Evolutionary conservation across 2,797 vertebrate genomes (phyloP), one percentile per base, ranked within the genome.

Genomic region (Oreortyx pictus): DNA sequence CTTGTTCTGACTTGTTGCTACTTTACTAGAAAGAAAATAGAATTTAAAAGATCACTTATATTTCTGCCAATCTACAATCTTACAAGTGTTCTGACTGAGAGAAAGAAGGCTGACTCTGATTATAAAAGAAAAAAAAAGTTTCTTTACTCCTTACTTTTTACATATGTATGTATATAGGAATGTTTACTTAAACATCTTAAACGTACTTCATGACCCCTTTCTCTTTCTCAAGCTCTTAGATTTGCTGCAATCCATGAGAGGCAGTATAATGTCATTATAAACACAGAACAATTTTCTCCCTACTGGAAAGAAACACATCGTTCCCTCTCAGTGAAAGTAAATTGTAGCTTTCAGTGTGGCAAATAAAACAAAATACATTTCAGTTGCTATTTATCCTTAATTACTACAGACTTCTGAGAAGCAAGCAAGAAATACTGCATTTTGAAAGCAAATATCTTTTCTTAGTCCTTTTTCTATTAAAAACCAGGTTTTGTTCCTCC

Each of bases 231-330:
- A 81, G 52, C 62, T 89, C 80, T 89, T 82, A 80, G 24, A 43
- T 57, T 84, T 59, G 20, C 15, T 91, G n/a, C 65, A 74, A 50
- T 81, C 62, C 9, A 0, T 80, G 66, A 93, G 86, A 93, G 70
- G 73, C 85, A 88, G 76, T 75, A 66, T 89, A 84, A 84, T 95
- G 82, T 93, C 92, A 85, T 93, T 90, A 81, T 93, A 94, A 94
- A 85, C 84, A 84, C 82, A 79, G 92, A 79, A 94, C 82, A 91
- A 87, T 95, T 97, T 97, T 90, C 88, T 94, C 94, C 75, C 78
- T 88, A 25, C 85, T 87, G 85, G 75, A 95, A 94, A 83, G 74
- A 92, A 86, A 87, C 52, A 59, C 65, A 81, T 90, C 95, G 73
- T 94, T 90, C 82, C 57, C 68, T 67, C 43, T 88, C 71, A 74